Conservation (phyloP, 2,113 vertebrate species). For the Mellivora capensis region DNA sequence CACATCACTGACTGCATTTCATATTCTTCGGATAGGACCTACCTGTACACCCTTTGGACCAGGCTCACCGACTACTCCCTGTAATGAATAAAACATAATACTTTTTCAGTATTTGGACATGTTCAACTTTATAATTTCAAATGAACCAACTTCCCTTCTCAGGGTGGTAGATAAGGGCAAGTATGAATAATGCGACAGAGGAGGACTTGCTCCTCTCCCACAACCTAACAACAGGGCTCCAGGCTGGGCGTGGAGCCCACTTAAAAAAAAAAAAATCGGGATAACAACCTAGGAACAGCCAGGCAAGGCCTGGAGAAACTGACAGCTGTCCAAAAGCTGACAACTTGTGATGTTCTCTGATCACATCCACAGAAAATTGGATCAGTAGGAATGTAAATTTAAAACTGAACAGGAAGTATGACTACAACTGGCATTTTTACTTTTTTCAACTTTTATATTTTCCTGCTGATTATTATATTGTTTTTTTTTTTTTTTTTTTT, state of each 20-base stretch:
- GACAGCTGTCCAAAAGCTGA: neutral
- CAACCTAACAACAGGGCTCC: neutral
- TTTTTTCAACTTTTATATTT: neutral
- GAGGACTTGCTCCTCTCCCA: neutral
- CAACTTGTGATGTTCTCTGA: neutral
- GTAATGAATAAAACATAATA: constrained; percentile 23
- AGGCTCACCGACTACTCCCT: constrained; percentile 91
- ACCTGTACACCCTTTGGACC: constrained; percentile 97
- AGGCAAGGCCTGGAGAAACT: neutral
- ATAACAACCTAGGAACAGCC: neutral
- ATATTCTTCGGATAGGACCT: constrained; percentile 45
- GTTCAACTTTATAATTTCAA: neutral
- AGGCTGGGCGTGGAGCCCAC: neutral
- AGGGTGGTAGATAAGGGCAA: neutral
- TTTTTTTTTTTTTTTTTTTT: neutral
- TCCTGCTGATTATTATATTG: neutral
- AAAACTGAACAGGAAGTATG: neutral
- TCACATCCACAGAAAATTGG: neutral
- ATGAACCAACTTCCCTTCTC: neutral
- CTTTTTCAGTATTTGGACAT: constrained; percentile 43
- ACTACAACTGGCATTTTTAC: neutral
- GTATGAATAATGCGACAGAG: neutral
- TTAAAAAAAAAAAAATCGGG: neutral
- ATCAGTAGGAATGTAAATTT: neutral
- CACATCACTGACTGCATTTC: neutral